Percentiles rank a stretch among this genome's conserved stretches.
phyloP scores from a whole-genome alignment of 2,888 invertebrate species.

The Diplolepis rosae region DNA sequence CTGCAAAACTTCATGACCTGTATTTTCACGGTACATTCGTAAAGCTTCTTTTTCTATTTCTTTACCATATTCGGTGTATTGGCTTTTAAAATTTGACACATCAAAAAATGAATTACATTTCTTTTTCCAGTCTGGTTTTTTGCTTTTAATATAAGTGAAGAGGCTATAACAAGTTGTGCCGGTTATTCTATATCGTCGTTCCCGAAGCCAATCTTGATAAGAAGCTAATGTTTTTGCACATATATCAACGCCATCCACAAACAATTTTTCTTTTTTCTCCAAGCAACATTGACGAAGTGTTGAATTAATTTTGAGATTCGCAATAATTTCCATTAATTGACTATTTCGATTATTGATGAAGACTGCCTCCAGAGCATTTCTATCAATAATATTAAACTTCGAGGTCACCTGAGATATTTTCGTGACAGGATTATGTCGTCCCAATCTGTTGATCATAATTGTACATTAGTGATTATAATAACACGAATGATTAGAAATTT shows the following conservation, averaged over 20 bases:
- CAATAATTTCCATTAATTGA: slow-evolving; percentile 33
- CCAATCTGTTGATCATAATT: too few relatives aligned
- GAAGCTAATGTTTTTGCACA: slow-evolving; percentile 33
- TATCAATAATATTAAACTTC: not conserved
- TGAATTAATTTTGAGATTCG: slow-evolving; percentile 14
- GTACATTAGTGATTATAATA: too few relatives aligned
- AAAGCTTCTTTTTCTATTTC: slow-evolving; percentile 45
- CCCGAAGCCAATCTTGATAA: slow-evolving; percentile 40
- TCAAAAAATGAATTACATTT: slow-evolving; percentile 40
- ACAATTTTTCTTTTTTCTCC: slow-evolving; percentile 12
- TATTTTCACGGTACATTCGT: slow-evolving; percentile 33
- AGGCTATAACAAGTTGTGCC: slow-evolving; percentile 49
- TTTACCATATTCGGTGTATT: slow-evolving; percentile 47
- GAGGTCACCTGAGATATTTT: too few relatives aligned
- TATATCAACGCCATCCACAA: slow-evolving; percentile 33
- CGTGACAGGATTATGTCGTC: too few relatives aligned
- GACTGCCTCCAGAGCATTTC: slow-evolving; percentile 3
- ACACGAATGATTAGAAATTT: too few relatives aligned
- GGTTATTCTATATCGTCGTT: slow-evolving; percentile 44
- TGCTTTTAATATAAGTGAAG: slow-evolving; percentile 49
- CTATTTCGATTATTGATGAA: slow-evolving; percentile 31
- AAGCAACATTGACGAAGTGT: slow-evolving; percentile 38
- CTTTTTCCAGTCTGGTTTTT: slow-evolving; percentile 49
- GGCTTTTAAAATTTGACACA: slow-evolving; percentile 40
- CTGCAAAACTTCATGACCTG: slow-evolving; percentile 40